These are phyloP conservation scores for Marcusenius ussheri DNA, from an alignment of 2,113 vertebrate genomes.

Conservation along the genomic window DNA sequence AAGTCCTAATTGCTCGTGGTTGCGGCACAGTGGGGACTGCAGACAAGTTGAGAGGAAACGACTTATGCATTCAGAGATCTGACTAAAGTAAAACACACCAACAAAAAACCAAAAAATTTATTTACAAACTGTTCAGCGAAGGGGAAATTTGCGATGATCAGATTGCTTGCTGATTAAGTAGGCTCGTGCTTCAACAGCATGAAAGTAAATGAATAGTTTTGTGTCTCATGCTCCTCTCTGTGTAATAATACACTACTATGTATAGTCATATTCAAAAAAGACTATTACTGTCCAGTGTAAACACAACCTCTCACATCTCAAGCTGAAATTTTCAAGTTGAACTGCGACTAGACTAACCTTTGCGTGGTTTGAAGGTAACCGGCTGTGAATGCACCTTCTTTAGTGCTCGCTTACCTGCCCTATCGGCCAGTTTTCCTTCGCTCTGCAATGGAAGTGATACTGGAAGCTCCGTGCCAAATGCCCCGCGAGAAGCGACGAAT, in stretches of 20 bases:
- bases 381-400: background rate
- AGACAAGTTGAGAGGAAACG: background rate
- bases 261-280: background rate
- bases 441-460: background rate
- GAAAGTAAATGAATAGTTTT: background rate
- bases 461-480: background rate
- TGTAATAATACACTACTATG: background rate
- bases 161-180: background rate
- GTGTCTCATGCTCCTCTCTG: background rate
- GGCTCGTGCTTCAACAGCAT: background rate
- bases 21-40: background rate
- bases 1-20: constrained; percentile 17
- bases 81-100: background rate
- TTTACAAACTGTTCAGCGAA: background rate
- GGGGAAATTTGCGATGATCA: background rate
- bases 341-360: background rate
- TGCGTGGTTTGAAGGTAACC: background rate
- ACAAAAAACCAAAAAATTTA: background rate
- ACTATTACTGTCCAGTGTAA: background rate
- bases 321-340: background rate
- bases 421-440: background rate
- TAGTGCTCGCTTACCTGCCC: background rate
- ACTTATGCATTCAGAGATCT: background rate
- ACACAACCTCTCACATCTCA: background rate
- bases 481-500: background rate